These are phyloP conservation scores for Coracias cyanogaster DNA, from an alignment of 2,797 vertebrate species.

Conservation along the genomic window DNA sequence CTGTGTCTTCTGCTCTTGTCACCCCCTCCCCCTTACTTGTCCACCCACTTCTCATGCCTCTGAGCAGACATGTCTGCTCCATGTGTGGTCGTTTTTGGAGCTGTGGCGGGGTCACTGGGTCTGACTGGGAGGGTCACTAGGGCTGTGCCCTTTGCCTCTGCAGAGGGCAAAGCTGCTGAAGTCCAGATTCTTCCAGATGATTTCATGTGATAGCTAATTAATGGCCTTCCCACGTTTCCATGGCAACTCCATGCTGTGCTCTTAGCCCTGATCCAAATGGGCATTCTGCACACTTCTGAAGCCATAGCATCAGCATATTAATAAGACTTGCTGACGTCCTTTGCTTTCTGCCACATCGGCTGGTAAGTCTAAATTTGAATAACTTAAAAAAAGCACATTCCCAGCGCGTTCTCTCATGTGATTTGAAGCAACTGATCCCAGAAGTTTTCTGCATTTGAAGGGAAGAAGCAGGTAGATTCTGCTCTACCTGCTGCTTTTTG, in stretches of 20 bases:
- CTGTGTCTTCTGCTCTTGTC: not conserved
- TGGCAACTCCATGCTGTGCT: constrained; percentile 73
- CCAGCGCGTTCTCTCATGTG: not conserved
- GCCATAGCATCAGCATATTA: constrained; percentile 76
- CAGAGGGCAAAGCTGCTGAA: constrained; percentile 42
- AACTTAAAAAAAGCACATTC: constrained; percentile 31
- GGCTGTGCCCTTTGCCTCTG: constrained; percentile 33
- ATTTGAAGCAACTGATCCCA: not conserved
- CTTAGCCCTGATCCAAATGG: constrained; percentile 74
- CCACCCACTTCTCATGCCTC: not conserved
- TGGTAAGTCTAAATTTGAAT: constrained; percentile 70
- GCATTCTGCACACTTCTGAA: constrained; percentile 68
- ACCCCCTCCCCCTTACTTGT: not conserved
- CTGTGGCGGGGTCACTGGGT: not conserved
- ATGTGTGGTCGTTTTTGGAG: not conserved
- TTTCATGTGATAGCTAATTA: constrained; percentile 78
- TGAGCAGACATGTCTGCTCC: not conserved
- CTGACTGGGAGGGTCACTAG: not conserved
- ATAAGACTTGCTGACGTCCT: constrained; percentile 62
- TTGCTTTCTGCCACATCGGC: constrained; percentile 58
- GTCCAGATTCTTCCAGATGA: constrained; percentile 64
- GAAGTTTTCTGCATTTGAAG: not conserved
- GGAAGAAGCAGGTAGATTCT: not conserved
- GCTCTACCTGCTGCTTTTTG: not conserved
- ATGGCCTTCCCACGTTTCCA: constrained; percentile 72